Evolutionary conservation across 1,140 invertebrate species (phyloP), one percentile per base, ranked within the genome.

Genomic region (Limonius californicus): DNA sequence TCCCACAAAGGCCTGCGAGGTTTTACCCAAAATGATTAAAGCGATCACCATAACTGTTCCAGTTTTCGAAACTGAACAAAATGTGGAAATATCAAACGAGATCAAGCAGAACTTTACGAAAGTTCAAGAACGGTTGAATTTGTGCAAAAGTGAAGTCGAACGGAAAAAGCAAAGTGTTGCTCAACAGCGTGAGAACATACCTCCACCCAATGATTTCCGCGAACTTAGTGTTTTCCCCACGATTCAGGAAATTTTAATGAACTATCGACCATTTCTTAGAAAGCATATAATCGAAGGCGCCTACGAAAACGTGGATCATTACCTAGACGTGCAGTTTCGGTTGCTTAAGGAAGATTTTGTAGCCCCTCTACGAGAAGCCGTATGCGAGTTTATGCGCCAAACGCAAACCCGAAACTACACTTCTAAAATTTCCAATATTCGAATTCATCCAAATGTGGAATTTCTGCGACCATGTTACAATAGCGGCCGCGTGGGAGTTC

Each of bases 321-420:
- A 94, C 71, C 74, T 94, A 8, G 88, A 91, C 68, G 80, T 87
- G 0, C 91, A 94, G 67, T 91, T 89, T 70, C 76, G 88, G 7
- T 76, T 92, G 1, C 74, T 94, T 18, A 74, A 88, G 8, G 89
- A 93, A 78, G 91, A 94, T 75, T 88, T 87, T 75, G 78, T 84
- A 32, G 70, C 72, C 0, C 85, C 87, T 1, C 67, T 89, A 39
- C 68, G 84, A 7, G 78, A 79, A 47, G 83, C 82, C 7, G n/a
- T 39, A 6, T 39, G 35, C n/a, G 8, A 70, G 18, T 78, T n/a
- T n/a, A n/a, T n/a, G n/a, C n/a, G n/a, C n/a, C n/a, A n/a, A n/a
- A n/a, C n/a, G n/a, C n/a, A n/a, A n/a, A n/a, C n/a, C n/a, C n/a
- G n/a, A n/a, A n/a, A n/a, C n/a, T n/a, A n/a, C n/a, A n/a, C n/a